Conservation (phyloP, 1,140 invertebrate genomes). For the Ptiloglossa arizonensis region DNA sequence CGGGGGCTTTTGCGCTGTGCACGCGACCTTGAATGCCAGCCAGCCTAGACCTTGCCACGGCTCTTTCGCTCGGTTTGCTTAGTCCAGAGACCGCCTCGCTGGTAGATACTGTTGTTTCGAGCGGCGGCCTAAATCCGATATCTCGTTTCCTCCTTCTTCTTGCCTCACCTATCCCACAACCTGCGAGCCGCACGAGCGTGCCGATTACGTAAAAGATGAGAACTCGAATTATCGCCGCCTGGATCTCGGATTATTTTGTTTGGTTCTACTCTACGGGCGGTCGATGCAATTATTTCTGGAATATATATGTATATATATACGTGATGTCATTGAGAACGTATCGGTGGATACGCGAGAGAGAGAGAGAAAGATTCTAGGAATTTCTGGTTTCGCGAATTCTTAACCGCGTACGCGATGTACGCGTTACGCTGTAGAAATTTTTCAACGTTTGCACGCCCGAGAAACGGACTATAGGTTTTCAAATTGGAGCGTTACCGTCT, state of each 20-base stretch:
- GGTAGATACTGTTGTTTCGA: conserved; percentile 57
- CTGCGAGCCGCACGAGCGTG: conserved; percentile 23
- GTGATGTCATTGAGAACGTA: background rate
- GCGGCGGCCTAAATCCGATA: conserved; percentile 41
- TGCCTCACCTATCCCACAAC: conserved; percentile 2
- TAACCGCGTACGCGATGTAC: too few relatives aligned
- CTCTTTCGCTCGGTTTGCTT: conserved; percentile 59
- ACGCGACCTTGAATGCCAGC: conserved; percentile 72
- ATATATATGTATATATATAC: too few relatives aligned
- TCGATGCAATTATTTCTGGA: conserved; percentile 7
- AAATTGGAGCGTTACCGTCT: too few relatives aligned
- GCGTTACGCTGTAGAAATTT: too few relatives aligned
- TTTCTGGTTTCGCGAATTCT: background rate
- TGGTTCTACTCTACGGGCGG: too few relatives aligned
- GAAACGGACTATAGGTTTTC: too few relatives aligned
- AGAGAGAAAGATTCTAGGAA: background rate
- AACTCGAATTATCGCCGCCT: conserved; percentile 32
- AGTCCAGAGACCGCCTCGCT: conserved; percentile 57
- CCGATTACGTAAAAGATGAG: conserved; percentile 59
- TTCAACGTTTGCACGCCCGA: too few relatives aligned
- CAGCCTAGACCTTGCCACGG: conserved; percentile 74
- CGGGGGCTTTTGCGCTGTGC: conserved; percentile 70
- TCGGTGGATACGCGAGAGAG: too few relatives aligned
- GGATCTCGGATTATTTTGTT: conserved; percentile 19
- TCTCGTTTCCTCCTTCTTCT: conserved; percentile 42